phyloP scores from a whole-genome alignment of 2,113 vertebrate species.

The Hystrix brachyura region DNA sequence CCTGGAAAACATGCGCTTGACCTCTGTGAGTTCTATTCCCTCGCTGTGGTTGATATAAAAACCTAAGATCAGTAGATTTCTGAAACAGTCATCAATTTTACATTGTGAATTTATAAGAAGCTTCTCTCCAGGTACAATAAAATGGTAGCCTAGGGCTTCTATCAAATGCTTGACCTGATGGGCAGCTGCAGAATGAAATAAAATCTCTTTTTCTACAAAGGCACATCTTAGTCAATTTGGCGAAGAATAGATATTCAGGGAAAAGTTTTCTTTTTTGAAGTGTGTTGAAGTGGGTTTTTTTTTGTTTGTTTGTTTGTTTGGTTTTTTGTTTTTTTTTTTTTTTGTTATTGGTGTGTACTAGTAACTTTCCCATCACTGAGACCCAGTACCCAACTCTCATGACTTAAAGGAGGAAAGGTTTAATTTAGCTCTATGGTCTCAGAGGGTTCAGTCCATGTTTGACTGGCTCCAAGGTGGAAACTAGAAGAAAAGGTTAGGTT shows the following conservation, averaged over 20 bases:
- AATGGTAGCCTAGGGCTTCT: conserved; percentile 67
- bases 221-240: conserved; percentile 59
- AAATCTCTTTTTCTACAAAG: conserved; percentile 70
- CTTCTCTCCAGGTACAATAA: conserved; percentile 77
- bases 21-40: background rate
- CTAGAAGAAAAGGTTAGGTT: background rate
- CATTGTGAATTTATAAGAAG: conserved; percentile 63
- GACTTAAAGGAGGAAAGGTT: no score
- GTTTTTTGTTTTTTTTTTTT: background rate
- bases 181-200: conserved; percentile 68
- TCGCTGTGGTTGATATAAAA: conserved; percentile 65
- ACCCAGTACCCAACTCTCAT: no score
- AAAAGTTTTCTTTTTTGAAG: conserved; percentile 61
- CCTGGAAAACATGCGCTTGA: conserved; percentile 41
- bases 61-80: conserved; percentile 65
- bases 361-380: no score
- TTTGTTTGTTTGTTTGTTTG: no score
- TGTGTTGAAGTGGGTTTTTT: background rate
- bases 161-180: conserved; percentile 57
- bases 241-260: conserved; percentile 30
- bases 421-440: no score
- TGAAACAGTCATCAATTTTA: conserved; percentile 68
- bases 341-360: no score
- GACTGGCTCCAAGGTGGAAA: no score
- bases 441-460: no score